A percentile compares a stretch with the other conserved stretches of the same genome.
These are phyloP conservation scores for Plecotus auritus DNA, from an alignment of 2,113 vertebrate species.

Conservation along the genomic window DNA sequence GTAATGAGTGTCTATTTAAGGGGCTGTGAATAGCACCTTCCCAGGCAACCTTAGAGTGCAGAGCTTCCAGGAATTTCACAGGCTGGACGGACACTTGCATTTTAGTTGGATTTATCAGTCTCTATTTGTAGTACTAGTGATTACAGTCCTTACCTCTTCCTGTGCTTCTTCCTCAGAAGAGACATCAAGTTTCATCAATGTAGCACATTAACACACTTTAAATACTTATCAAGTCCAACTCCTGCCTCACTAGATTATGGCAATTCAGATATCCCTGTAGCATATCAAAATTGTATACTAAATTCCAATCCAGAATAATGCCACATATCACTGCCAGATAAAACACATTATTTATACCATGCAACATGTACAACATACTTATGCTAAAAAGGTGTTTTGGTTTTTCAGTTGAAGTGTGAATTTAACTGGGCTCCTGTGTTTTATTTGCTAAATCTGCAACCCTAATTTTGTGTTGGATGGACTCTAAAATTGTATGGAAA, in stretches of 20 bases:
- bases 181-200: neutral
- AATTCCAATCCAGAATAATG: neutral
- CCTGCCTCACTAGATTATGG: neutral
- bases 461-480: neutral
- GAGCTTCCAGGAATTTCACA: neutral
- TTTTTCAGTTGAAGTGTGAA: neutral
- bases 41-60: neutral
- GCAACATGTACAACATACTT: neutral
- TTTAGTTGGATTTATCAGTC: neutral
- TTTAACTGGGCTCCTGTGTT: neutral
- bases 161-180: neutral
- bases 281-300: neutral
- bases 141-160: neutral
- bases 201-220: neutral
- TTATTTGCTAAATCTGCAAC: neutral
- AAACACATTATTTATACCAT: neutral
- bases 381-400: neutral
- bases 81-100: neutral
- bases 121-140: neutral
- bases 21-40: neutral
- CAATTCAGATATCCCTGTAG: neutral
- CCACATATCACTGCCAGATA: neutral
- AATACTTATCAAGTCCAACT: neutral
- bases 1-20: neutral
- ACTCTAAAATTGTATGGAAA: neutral